Base-by-base conservation (phyloP, 2,888 invertebrate species). In the Synanthedon andrenaeformis region DNA sequence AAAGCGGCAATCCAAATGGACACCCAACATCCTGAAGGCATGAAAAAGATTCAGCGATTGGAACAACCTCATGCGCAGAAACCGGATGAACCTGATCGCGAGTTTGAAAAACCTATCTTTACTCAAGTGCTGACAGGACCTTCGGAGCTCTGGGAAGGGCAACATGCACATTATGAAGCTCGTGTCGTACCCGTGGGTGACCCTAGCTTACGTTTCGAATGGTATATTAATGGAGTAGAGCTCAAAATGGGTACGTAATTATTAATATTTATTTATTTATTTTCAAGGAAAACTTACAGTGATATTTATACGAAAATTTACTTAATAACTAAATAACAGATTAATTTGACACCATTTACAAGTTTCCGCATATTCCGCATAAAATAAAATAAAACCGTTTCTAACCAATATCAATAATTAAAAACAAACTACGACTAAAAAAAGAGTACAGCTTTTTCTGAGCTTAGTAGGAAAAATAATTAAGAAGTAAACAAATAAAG, bases 141-240 rank as follows among this genome's bases (percentile, higher is more conserved):
- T 8, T 93, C 95, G 0, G 96, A 96, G 76, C 82, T 98, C 10
- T 95, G 95, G 93, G 96, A 97, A 82, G 96, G 96, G 4, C 94
- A 96, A 74, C 92, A 93, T 64, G 96, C 96, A 53, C 96, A 94
- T 79, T 96, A 95, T 67, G 96, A 96, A 80, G 96, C 96, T 52
- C 91, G 96, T 52, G 96, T 96, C 23, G 95, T 96, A 48, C 97
- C 97, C 10, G 95, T 98, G 54, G 97, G 98, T 6, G 99, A 99
- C 81, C 92, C 97, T 3, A 95, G 92, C 63, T 89, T 98, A 69
- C 91, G 94, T 66, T 97, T 97, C 67, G 96, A 97, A 84, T 98
- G 98, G 98, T 98, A 93, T 80, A 93, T 96, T 60, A 97, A 98
- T 74, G 97, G 96, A 53, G 92, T 96, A 4, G 96, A 96, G 80